Base-by-base conservation (phyloP, 37 sponge, comb jelly and placozoan genomes). In the Diacarnus erythraeanus region DNA sequence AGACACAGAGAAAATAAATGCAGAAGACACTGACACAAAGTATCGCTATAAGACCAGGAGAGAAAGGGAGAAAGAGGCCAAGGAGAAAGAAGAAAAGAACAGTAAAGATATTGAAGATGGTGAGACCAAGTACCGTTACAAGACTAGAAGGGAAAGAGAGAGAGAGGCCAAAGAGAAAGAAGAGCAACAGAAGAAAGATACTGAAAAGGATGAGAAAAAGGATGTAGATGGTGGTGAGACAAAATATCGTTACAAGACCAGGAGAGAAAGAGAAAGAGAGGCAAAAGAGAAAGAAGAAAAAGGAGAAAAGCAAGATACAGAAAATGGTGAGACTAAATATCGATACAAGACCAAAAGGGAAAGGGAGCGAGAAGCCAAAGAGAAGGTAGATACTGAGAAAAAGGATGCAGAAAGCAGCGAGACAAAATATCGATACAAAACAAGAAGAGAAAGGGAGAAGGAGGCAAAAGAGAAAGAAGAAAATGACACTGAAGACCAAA, bases 241-340 rank as follows among this genome's bases (percentile, higher is more conserved):
- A 41, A 64, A 25, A 63, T 25, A 42, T 35, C 58, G 74, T 43
- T 72, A 35, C 51, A 72, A 72, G 40, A 6, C n/a, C 20, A 64
- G n/a, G 20, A 42, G 40, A 42, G 51, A 42, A 25, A 72, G 18
- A 12, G 73, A 42, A 25, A 72, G 12, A 72, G 40, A 72, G 40
- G 51, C 63, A 38, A 56, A 33, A 64, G 64, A 68, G 60, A 60
- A 43, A 66, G 41, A 82, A 36, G 82, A 68, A 37, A 39, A 47
- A 30, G 10, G 33, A 44, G 37, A 71, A 20, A 66, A 29, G 31
- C 35, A 72, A 0, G 51, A 44, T 2, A 30, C 31, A 5, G 35
- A 30, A 30, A 35, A 1, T 2, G 3, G 2, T 2, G 35, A 65
- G 33, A 27, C 26, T 71, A 25, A 42, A 71, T 40, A 29, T 4